phyloP scores from a whole-genome alignment of 2,888 invertebrate species.

The Leucoma salicis region DNA sequence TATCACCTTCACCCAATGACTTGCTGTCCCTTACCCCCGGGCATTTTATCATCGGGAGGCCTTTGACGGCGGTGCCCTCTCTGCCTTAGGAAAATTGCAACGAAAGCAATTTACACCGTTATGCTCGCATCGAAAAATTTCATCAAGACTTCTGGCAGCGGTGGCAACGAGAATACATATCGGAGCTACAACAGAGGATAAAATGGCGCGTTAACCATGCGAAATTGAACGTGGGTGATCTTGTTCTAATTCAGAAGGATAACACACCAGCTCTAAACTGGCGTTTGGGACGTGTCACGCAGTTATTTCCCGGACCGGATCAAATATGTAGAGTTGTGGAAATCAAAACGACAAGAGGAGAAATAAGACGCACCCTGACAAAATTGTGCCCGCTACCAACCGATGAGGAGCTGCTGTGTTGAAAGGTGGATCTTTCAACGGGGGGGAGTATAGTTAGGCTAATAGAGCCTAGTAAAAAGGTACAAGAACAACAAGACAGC shows the following conservation, averaged over 20 bases:
- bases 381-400: not conserved
- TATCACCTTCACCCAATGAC: not conserved
- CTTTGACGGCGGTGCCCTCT: not conserved
- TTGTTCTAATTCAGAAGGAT: no score
- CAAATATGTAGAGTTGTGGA: no score
- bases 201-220: not conserved
- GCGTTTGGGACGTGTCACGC: no score
- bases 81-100: not conserved
- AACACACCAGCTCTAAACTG: no score
- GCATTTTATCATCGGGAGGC: not conserved
- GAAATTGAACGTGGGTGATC: no score
- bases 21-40: not conserved
- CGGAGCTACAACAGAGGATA: not conserved
- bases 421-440: no score
- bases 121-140: not conserved
- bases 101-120: not conserved
- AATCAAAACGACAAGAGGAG: not conserved
- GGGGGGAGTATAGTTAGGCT: no score
- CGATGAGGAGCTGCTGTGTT: no score
- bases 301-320: no score
- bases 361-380: not conserved
- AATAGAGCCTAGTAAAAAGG: no score
- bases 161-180: no score
- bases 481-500: no score
- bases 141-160: not conserved